phyloP scores from a whole-genome alignment of 2,888 invertebrate genomes.

The Eretmocerus hayati region DNA sequence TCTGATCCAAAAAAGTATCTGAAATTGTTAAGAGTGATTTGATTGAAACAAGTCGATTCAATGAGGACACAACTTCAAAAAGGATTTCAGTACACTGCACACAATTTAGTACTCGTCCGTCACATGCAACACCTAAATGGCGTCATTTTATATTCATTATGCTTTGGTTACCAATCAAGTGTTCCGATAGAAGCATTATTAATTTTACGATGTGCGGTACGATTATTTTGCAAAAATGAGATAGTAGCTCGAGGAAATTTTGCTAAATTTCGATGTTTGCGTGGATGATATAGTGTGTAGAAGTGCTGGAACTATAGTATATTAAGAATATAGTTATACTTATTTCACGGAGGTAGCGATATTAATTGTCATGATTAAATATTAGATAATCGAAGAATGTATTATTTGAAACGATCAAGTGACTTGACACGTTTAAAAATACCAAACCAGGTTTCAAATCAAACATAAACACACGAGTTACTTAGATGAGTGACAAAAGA shows the following conservation, averaged over 20 bases:
- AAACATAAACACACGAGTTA: too few species aligned
- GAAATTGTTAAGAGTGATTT: neutral
- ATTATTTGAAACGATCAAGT: too few species aligned
- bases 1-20: too few species aligned
- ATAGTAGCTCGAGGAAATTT: constrained; percentile 23
- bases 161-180: constrained; percentile 22
- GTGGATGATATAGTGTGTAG: constrained; percentile 14
- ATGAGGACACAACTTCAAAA: constrained; percentile 12
- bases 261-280: constrained; percentile 17
- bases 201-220: constrained; percentile 19
- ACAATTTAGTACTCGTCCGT: constrained; percentile 29
- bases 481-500: too few species aligned
- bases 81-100: constrained; percentile 32
- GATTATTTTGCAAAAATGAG: constrained; percentile 14
- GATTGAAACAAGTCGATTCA: constrained; percentile 17
- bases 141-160: constrained; percentile 19
- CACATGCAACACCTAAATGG: constrained; percentile 34
- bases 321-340: constrained; percentile 24
- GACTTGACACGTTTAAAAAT: too few species aligned
- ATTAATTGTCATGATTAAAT: too few species aligned
- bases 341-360: too few species aligned
- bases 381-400: too few species aligned
- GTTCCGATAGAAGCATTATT: constrained; percentile 20
- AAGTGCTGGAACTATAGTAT: constrained; percentile 27
- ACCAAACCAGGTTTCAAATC: too few species aligned